These are phyloP conservation scores for Leptodactylus fuscus DNA, from an alignment of 2,113 vertebrate species.

Conservation along the genomic window DNA sequence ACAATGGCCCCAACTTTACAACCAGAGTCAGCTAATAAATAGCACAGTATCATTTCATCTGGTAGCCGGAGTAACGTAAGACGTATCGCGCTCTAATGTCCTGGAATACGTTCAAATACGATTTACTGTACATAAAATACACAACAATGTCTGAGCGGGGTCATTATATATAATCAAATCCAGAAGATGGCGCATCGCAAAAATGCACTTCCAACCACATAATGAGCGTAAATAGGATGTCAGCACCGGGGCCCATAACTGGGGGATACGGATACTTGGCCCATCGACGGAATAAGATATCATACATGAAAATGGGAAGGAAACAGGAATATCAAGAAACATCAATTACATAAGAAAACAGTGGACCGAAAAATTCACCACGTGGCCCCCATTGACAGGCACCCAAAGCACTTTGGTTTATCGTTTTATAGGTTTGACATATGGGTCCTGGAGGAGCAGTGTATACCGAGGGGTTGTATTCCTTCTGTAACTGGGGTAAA, in stretches of 20 bases:
- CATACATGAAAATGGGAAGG: background rate
- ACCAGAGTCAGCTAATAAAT: slow-evolving; percentile 57
- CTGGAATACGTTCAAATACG: slow-evolving; percentile 18
- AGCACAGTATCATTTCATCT: slow-evolving; percentile 54
- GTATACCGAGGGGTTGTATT: no score
- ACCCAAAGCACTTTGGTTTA: background rate
- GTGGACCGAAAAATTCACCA: background rate
- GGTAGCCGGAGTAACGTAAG: slow-evolving; percentile 64
- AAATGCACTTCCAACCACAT: background rate
- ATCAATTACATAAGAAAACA: background rate
- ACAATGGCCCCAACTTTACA: background rate
- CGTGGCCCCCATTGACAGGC: background rate
- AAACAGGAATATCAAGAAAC: no score
- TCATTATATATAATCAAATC: slow-evolving; percentile 21
- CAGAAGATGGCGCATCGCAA: background rate
- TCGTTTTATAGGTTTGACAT: background rate
- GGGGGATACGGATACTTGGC: background rate
- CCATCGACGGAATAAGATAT: background rate
- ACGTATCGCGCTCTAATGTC: slow-evolving; percentile 28
- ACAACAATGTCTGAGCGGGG: background rate
- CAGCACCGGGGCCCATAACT: background rate
- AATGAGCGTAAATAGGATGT: background rate
- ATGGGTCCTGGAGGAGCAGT: no score
- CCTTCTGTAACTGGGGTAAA: no score
- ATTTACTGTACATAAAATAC: slow-evolving; percentile 19